phyloP scores from a whole-genome alignment of 2,113 vertebrate species.

The Bubo blakistoni region DNA sequence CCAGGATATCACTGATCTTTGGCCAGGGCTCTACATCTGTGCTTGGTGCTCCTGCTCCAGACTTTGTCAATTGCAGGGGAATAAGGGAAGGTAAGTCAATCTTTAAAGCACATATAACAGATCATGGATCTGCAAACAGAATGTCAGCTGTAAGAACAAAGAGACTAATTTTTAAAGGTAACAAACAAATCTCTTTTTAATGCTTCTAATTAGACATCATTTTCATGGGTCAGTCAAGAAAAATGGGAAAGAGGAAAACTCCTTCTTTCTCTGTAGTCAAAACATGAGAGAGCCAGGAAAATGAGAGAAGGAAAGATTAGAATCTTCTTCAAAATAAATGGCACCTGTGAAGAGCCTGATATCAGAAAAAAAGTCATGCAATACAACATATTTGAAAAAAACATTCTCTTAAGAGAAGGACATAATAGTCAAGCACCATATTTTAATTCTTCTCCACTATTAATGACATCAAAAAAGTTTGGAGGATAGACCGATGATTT shows the following conservation, averaged over 20 bases:
- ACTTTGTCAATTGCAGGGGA: not conserved
- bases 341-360: not conserved
- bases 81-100: not conserved
- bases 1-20: not conserved
- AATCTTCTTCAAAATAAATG: not conserved
- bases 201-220: not conserved
- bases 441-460: not conserved
- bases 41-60: not conserved
- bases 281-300: not conserved
- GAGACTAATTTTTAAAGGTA: conserved; percentile 3
- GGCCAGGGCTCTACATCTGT: not conserved
- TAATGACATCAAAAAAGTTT: not conserved
- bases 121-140: not conserved
- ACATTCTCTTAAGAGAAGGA: not conserved
- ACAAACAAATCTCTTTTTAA: not conserved
- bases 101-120: not conserved
- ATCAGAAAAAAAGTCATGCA: not conserved
- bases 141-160: not conserved
- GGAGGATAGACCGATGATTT: not conserved
- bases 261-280: not conserved
- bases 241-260: not conserved
- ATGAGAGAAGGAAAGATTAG: not conserved
- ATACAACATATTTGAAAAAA: not conserved
- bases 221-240: not conserved
- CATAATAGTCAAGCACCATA: not conserved